These are phyloP conservation scores for Dorcus parallelipipedus DNA, from an alignment of 2,888 invertebrate species.

Conservation along the genomic window DNA sequence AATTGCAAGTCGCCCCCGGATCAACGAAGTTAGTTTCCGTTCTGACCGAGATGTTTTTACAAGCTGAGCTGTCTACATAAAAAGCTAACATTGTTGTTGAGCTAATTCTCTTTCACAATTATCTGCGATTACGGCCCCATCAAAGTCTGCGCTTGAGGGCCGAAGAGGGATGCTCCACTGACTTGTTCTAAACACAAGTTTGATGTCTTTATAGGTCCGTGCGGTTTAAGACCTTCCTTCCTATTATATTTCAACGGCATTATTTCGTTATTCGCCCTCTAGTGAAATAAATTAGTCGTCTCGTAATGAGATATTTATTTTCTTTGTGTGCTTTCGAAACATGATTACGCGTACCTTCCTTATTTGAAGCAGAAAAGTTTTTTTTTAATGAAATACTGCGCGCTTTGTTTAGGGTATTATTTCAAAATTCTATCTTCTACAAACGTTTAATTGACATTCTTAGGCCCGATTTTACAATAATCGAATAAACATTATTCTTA, in stretches of 20 bases:
- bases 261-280: not conserved
- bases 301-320: not conserved
- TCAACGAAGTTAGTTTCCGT: conserved; percentile 42
- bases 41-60: conserved; percentile 42
- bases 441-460: no score
- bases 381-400: no score
- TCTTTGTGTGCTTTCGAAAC: no score
- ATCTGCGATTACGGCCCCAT: conserved; percentile 49
- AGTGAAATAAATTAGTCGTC: not conserved
- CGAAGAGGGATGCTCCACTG: conserved; percentile 23
- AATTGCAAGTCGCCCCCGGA: conserved; percentile 38
- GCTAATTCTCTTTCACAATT: conserved; percentile 47
- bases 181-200: conserved; percentile 33
- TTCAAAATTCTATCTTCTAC: no score
- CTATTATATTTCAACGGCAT: not conserved
- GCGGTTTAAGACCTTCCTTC: conserved; percentile 31
- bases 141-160: conserved; percentile 39
- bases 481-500: no score
- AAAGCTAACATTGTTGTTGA: conserved; percentile 46
- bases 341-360: no score
- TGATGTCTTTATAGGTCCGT: conserved; percentile 40
- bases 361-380: no score
- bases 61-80: conserved; percentile 41
- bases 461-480: no score
- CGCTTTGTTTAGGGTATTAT: no score